Evolutionary conservation across 2,888 invertebrate genomes (phyloP), one percentile per base, ranked within the genome.

Genomic region (Laspeyria flexula): DNA sequence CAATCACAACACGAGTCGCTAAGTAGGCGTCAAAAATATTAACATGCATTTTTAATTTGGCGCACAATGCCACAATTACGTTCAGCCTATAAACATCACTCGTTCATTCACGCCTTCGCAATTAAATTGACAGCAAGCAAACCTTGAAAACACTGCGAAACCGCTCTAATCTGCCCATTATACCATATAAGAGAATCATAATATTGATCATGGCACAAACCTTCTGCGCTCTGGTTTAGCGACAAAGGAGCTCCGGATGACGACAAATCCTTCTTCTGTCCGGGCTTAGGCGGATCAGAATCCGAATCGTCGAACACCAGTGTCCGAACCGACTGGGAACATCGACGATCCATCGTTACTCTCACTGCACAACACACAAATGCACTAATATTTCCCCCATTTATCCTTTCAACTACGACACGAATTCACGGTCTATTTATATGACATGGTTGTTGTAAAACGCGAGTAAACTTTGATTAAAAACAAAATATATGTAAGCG

Each of bases 251-350:
- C 85, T 57, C 75, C 86, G 46, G 86, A 76, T 46, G 86, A 77
- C 41, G 77, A 65, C 58, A 89, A 71, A 57, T 88, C 88, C 72
- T 90, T 90, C 66, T 88, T 91, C 83, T 80, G 86, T 39, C 77
- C 86, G 67, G 74, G 69, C 79, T 90, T 90, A 64, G 88, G 85
- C 62, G 75, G 80, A 71, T 95, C 94, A 50, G 93, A 90, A 77
- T 95, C 94, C 43, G 94, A 93, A 86, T 96, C 96, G 83, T 96
- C 96, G 81, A 96, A 96, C 71, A 95, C 93, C 72, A 96, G 93
- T 67, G 96, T 96, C 83, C 96, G 94, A 45, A 96, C 96, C 59
- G 96, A 96, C 86, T 96, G 94, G 50, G 94, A 94, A 72, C 94
- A 93, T 77, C 94, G 93, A 57, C 94, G 94, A 81, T 92, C 91